Percentiles rank a stretch among this genome's conserved stretches.
Conservation (phyloP, 2,797 vertebrate species). For the Coilia nasus region DNA sequence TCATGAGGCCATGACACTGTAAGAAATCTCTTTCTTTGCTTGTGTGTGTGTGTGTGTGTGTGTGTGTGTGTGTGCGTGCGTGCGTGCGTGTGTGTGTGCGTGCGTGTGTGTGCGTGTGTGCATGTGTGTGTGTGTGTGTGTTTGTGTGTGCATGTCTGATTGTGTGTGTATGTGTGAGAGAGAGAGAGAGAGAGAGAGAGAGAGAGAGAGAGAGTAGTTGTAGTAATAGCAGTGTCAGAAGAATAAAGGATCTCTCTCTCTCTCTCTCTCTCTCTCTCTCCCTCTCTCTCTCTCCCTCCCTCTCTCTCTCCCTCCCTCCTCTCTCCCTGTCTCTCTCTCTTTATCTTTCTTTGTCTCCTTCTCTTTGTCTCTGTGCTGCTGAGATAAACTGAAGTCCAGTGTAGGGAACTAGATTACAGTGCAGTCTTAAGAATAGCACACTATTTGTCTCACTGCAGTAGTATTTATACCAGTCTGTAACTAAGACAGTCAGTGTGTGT, state of each 20-base stretch:
- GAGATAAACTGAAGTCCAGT: neutral
- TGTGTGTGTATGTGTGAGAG: constrained; percentile 6
- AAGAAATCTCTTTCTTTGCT: neutral
- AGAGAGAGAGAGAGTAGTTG: too few species aligned
- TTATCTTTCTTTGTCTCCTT: neutral
- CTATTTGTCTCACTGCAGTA: constrained; percentile 4
- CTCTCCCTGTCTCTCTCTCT: neutral
- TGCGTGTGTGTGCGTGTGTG: neutral
- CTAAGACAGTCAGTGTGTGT: neutral
- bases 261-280: neutral
- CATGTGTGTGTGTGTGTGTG: neutral
- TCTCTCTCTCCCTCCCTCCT: neutral
- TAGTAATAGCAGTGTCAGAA: too few species aligned
- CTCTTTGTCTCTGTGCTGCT: neutral
- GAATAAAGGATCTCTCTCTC: constrained; percentile 11
- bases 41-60: too few species aligned
- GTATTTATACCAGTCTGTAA: constrained; percentile 6
- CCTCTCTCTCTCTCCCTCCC: neutral
- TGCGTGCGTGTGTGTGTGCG: neutral
- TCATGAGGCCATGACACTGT: neutral
- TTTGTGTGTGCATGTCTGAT: neutral
- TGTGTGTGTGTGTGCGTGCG: too few species aligned
- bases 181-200: too few species aligned
- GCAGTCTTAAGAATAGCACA: constrained; percentile 10
- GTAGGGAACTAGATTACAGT: neutral